These are phyloP conservation scores for Xiphorhynchus elegans DNA, from an alignment of 2,113 vertebrate species.

Conservation along the genomic window DNA sequence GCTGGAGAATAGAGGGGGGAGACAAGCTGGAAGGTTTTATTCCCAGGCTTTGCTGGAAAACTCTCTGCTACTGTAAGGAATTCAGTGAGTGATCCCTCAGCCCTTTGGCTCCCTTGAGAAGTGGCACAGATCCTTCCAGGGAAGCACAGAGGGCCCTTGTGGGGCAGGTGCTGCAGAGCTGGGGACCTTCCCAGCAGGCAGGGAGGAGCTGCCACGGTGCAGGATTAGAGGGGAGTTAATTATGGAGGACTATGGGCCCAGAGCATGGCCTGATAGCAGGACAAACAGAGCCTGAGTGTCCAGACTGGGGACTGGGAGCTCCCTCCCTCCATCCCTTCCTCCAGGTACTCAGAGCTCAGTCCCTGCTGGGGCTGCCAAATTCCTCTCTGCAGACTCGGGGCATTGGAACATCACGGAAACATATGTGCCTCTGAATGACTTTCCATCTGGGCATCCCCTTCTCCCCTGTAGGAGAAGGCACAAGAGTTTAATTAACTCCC, in stretches of 20 bases:
- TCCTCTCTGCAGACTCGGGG: neutral
- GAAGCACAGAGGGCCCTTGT: neutral
- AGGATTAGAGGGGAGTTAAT: neutral
- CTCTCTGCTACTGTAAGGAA: neutral
- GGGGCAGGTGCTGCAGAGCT: neutral
- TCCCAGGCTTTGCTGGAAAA: conserved; percentile 1
- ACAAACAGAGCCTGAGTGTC: neutral
- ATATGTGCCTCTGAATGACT: conserved; percentile 11
- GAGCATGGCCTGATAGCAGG: neutral
- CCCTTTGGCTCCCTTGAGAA: neutral
- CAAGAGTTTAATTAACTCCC: neutral
- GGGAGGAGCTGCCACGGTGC: neutral
- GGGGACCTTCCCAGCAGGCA: neutral
- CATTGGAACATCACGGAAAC: conserved; percentile 16
- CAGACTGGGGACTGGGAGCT: neutral
- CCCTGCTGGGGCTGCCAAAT: neutral
- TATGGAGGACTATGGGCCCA: neutral
- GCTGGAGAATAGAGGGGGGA: neutral
- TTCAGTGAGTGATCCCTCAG: neutral
- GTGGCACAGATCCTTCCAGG: neutral
- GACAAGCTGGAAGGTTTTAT: neutral
- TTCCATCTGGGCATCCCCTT: conserved; percentile 16
- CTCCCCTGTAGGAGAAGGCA: neutral
- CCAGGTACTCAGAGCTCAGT: neutral
- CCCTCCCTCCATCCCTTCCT: neutral